Conservation (phyloP, 2,113 vertebrate species). For the Hepsetus odoe region DNA sequence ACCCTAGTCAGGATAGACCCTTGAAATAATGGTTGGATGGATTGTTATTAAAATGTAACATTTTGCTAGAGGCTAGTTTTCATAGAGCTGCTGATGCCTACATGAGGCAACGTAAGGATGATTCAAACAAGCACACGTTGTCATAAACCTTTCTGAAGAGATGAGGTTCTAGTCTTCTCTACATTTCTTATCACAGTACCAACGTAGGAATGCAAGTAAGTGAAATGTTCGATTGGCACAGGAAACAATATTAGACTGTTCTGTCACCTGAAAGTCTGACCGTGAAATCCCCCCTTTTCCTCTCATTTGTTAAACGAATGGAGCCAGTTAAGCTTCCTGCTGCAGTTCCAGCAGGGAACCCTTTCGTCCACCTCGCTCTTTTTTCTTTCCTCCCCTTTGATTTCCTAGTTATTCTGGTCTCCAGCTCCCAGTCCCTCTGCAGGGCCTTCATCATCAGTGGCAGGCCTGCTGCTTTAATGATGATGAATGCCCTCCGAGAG, state of each 20-base stretch:
- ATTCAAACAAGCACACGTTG: too few species aligned
- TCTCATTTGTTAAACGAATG: not conserved
- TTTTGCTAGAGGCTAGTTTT: too few species aligned
- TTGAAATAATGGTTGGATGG: too few species aligned
- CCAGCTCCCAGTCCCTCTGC: constrained; percentile 25
- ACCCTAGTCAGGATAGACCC: too few species aligned
- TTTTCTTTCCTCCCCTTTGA: constrained; percentile 22
- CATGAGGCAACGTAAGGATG: too few species aligned
- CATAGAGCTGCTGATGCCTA: too few species aligned
- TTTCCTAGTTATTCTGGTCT: constrained; percentile 32
- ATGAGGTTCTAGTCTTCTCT: not conserved
- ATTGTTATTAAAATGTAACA: too few species aligned
- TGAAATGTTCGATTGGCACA: not conserved
- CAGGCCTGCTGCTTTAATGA: constrained; percentile 48
- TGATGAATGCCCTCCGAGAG: constrained; percentile 42
- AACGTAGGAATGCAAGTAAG: not conserved
- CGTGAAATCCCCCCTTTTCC: not conserved
- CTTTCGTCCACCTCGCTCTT: not conserved
- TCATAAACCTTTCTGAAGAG: too few species aligned
- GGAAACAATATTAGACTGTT: not conserved
- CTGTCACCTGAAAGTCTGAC: not conserved
- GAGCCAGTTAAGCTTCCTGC: not conserved
- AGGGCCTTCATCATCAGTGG: constrained; percentile 39
- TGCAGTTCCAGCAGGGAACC: not conserved
- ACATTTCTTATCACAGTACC: not conserved